Base-by-base conservation (phyloP, 2,888 invertebrate species). In the Ecliptopera silaceata region DNA sequence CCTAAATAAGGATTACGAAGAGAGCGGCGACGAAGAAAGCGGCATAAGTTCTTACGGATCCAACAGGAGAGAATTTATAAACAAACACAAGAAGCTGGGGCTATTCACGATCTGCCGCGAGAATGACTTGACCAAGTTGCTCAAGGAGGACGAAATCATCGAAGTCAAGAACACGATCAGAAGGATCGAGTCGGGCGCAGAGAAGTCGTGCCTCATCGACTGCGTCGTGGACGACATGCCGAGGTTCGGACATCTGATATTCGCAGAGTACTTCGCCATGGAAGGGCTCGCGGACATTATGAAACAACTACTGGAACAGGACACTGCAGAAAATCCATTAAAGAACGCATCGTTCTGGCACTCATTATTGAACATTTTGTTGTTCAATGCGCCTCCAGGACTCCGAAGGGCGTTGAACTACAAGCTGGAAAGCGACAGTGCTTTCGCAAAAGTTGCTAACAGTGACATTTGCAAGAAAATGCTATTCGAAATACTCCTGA, bases 231-330 rank as follows among this genome's bases (percentile, higher is more conserved):
- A 76, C 15, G 68, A 64, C n/a, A 53, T 72, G 12, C 77, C 78
- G 6, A 67, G 65, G 50, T 77, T 75, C 45, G 71, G 71, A 10
- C 74, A 78, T 32, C 29, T 71, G 3, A 36, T 75, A 26, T 76
- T 76, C 56, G 76, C 76, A 2, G 78, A 79, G 56, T 77, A 75
- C 54, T 78, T 72, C 50, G 32, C 68, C 12, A 54, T 72, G 34
- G 77, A 79, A 65, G 64, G 55, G 8, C 45, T 66, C 0, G 47
- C 65, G 3, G 72, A 76, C 38, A 0, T 69, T 1, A 22, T 72
- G 6, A 70, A 69, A 50, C 6, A 39, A 13, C 17, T 11, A 34
- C 15, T 36, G 13, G 36, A 36, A 36, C 15, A 15, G 0, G 52
- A 55, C n/a, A 32, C 54, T 2, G 1, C 31, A 0, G 13, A 39